These are phyloP conservation scores for Formica exsecta DNA, from an alignment of 1,140 invertebrate species.

Conservation along the genomic window DNA sequence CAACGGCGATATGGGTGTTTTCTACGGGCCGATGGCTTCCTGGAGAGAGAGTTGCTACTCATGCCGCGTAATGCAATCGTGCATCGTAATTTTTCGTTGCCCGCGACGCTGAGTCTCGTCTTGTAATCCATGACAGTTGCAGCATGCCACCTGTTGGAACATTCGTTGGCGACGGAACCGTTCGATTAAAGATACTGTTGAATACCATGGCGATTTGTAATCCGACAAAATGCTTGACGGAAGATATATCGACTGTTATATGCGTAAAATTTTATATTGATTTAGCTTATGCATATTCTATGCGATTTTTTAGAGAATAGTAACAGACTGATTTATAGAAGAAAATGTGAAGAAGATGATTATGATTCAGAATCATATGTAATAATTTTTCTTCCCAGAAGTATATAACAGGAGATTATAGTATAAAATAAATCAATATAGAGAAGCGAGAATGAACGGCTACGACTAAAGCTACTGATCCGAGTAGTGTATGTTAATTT, in stretches of 20 bases:
- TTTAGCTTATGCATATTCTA: background rate
- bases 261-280: conserved; percentile 6
- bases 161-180: conserved; percentile 18
- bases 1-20: conserved; percentile 81
- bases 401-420: background rate
- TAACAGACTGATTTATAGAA: background rate
- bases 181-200: conserved; percentile 17
- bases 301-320: background rate
- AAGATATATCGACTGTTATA: background rate
- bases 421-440: background rate
- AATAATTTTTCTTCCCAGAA: background rate
- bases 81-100: conserved; percentile 75
- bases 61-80: conserved; percentile 77
- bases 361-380: background rate
- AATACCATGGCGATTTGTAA: conserved; percentile 27
- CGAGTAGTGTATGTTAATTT: conserved; percentile 77
- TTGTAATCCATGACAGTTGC: conserved; percentile 64
- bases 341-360: background rate
- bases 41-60: conserved; percentile 79
- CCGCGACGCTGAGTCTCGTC: conserved; percentile 62
- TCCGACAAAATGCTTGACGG: conserved; percentile 12
- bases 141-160: conserved; percentile 50
- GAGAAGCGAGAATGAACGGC: conserved; percentile 71
- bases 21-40: conserved; percentile 74
- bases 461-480: conserved; percentile 49